Conservation (phyloP, 2,797 vertebrate species). For the Geotrypetes seraphini region DNA sequence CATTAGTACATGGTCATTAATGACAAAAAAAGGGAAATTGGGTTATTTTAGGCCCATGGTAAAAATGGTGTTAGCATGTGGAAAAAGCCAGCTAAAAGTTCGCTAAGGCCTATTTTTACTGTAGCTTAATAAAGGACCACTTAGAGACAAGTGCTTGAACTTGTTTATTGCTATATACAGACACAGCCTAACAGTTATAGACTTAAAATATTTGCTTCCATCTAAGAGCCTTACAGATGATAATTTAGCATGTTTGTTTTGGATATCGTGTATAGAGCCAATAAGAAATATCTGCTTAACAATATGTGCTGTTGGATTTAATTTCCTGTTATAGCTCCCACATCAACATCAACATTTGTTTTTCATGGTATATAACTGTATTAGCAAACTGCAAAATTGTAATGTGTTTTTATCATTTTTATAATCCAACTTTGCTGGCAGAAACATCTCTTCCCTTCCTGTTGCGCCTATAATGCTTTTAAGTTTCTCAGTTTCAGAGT, state of each 20-base stretch:
- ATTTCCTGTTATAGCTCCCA: neutral
- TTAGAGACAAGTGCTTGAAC: no score
- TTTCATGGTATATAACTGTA: neutral
- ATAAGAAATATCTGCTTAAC: neutral
- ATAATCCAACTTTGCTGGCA: neutral
- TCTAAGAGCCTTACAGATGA: neutral
- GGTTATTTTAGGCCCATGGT: no score
- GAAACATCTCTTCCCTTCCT: neutral
- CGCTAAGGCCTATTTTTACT: no score
- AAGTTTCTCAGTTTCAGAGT: no score
- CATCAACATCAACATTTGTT: constrained; percentile 1
- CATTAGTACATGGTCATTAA: no score
- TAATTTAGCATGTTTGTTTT: constrained; percentile 1
- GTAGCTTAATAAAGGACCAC: no score
- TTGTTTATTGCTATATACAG: no score
- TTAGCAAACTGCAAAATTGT: neutral
- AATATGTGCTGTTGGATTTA: neutral
- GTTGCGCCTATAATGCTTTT: no score
- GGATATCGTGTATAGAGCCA: neutral
- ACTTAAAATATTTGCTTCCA: neutral
- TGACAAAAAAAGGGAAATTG: no score
- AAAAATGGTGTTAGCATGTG: no score
- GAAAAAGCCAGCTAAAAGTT: no score
- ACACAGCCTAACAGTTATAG: no score
- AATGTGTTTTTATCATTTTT: neutral